Evolutionary conservation across 2,888 invertebrate species (phyloP).

Genomic region (Polyommatus icarus): DNA sequence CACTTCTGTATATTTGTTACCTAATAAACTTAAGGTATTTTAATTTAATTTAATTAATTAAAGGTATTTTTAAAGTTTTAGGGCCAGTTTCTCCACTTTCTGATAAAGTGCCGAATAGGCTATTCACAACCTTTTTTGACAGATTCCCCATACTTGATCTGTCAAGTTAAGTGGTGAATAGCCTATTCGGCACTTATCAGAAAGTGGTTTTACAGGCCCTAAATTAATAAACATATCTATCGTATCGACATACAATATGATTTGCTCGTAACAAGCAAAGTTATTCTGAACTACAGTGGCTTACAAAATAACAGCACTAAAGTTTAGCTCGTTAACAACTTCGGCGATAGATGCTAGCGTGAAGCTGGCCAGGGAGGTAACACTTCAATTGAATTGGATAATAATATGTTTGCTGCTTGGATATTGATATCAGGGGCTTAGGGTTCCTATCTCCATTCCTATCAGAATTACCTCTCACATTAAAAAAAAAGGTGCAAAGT

Average conservation of each 20-base stretch:
- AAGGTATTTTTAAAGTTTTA: background rate
- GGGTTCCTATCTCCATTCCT: no score
- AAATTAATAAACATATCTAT: constrained; percentile 16
- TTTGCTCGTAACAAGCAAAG: background rate
- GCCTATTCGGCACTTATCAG: no score
- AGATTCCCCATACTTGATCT: no score
- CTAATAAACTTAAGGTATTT: background rate
- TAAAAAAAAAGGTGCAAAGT: no score
- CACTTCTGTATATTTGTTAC: no score
- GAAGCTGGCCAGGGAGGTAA: constrained; percentile 54
- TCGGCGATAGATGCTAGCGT: constrained; percentile 52
- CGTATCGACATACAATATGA: constrained; percentile 20
- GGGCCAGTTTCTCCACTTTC: no score
- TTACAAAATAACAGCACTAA: constrained; percentile 43
- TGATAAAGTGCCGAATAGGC: no score
- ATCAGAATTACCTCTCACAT: no score
- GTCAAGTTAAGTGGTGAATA: no score
- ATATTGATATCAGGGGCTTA: background rate
- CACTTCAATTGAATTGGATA: constrained; percentile 49
- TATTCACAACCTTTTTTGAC: no score
- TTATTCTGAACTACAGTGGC: constrained; percentile 7
- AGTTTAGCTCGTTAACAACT: constrained; percentile 53
- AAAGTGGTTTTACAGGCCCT: no score
- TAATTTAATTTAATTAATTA: no score
- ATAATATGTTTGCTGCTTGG: constrained; percentile 43